Percentiles rank a stretch among this genome's conserved stretches.
These are phyloP conservation scores for Cyprinodon tularosa DNA, from an alignment of 2,113 vertebrate species.

Conservation along the genomic window DNA sequence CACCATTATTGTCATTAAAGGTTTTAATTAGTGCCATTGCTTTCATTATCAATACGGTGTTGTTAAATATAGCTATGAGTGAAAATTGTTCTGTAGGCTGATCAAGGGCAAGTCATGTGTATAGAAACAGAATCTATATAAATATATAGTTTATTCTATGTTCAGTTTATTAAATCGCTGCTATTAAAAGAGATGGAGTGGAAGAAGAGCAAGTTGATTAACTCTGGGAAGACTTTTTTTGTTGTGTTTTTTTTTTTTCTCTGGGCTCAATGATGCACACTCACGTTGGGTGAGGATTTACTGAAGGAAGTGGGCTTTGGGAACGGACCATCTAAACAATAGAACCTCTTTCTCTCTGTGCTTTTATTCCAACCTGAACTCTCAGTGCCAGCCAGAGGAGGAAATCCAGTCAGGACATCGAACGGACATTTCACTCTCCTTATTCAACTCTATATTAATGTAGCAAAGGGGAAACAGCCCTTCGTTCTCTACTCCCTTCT, in stretches of 20 bases:
- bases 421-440: conserved; percentile 32
- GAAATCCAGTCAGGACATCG: conserved; percentile 28
- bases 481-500: conserved; percentile 12
- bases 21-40: conserved; percentile 63
- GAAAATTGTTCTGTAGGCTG: conserved; percentile 63
- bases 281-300: conserved; percentile 38
- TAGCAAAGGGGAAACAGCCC: conserved; percentile 69
- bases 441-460: conserved; percentile 65
- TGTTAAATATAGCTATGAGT: conserved; percentile 67
- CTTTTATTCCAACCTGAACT: conserved; percentile 43
- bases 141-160: conserved; percentile 48
- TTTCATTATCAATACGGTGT: conserved; percentile 65
- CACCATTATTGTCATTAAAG: conserved; percentile 74
- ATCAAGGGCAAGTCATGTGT: conserved; percentile 66
- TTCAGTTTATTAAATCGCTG: conserved; percentile 71
- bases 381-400: conserved; percentile 21
- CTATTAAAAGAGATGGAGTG: conserved; percentile 71
- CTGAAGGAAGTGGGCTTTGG: conserved; percentile 27
- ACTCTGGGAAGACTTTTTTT: conserved; percentile 57
- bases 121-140: conserved; percentile 42
- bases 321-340: conserved; percentile 40
- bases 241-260: conserved; percentile 18
- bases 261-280: conserved; percentile 58
- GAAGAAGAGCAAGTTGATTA: conserved; percentile 49
- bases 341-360: conserved; percentile 44